Conservation (phyloP, 2,113 vertebrate genomes). For the Nyctibius bracteatus region DNA sequence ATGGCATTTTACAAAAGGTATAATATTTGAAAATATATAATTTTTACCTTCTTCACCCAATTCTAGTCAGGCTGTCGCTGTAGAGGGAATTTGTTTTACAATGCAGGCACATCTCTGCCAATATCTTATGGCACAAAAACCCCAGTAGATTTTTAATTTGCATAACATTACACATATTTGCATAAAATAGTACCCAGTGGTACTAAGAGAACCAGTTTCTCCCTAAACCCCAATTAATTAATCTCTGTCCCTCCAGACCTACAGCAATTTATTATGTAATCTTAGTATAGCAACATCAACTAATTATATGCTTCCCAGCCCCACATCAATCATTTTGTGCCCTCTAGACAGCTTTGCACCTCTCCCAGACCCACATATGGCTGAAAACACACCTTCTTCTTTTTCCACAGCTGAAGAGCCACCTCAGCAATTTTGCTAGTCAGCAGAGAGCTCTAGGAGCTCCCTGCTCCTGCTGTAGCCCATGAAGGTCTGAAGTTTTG, state of each 20-base stretch:
- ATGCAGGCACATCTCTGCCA: constrained; percentile 26
- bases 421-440: not conserved
- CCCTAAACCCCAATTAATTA: constrained; percentile 62
- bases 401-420: not conserved
- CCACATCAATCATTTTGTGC: constrained; percentile 33
- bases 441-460: not conserved
- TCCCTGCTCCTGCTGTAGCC: not conserved
- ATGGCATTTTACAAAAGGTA: not conserved
- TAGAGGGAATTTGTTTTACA: constrained; percentile 23
- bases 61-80: not conserved
- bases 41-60: not conserved
- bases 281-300: constrained; percentile 31
- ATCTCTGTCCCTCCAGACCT: constrained; percentile 45
- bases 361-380: not conserved
- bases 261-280: constrained; percentile 39
- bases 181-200: constrained; percentile 58
- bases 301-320: constrained; percentile 30
- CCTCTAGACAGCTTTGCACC: not conserved
- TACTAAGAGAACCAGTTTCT: constrained; percentile 35
- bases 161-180: constrained; percentile 60
- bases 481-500: not conserved
- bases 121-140: constrained; percentile 38
- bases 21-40: not conserved
- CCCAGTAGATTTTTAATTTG: constrained; percentile 45
- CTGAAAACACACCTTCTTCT: not conserved